Conservation (phyloP, 2,113 vertebrate genomes). For the Corythoichthys intestinalis region DNA sequence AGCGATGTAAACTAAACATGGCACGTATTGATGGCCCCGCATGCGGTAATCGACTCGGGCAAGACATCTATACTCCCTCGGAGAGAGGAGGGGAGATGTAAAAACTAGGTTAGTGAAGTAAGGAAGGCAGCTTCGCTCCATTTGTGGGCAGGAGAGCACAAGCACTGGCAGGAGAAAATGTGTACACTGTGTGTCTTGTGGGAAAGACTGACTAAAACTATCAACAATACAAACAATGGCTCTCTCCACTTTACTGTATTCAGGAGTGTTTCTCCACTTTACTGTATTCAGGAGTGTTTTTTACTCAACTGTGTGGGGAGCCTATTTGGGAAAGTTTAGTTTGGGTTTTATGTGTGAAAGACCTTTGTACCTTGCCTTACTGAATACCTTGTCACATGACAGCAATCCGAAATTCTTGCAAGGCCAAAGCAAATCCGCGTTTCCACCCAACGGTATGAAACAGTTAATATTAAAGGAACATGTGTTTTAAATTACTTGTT, state of each 20-base stretch:
- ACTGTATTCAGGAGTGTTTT: conserved; percentile 8
- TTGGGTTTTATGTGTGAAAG: conserved; percentile 4
- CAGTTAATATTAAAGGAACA: background rate
- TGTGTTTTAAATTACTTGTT: too few species aligned
- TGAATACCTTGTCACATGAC: conserved; percentile 4
- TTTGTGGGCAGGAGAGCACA: conserved; percentile 42
- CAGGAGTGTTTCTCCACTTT: conserved; percentile 4
- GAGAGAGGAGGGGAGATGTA: conserved; percentile 23
- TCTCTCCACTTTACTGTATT: background rate
- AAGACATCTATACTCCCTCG: conserved; percentile 44
- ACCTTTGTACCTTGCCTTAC: background rate
- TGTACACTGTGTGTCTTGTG: conserved; percentile 17
- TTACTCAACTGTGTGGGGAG: background rate
- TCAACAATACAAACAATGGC: conserved; percentile 5
- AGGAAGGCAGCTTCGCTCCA: conserved; percentile 40
- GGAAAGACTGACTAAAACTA: conserved; percentile 8
- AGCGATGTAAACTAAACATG: conserved; percentile 37
- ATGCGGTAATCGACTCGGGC: conserved; percentile 32
- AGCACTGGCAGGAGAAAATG: conserved; percentile 32
- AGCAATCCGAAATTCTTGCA: background rate
- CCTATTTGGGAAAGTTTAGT: conserved; percentile 8
- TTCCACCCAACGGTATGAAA: background rate
- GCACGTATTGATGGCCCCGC: conserved; percentile 39
- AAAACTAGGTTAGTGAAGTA: conserved; percentile 62
- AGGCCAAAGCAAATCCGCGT: background rate